A percentile compares a stretch with the other conserved stretches of the same genome.
Evolutionary conservation across 35 echinoderm and acorn worm species (phyloP).

Genomic region (Apostichopus japonicus): DNA sequence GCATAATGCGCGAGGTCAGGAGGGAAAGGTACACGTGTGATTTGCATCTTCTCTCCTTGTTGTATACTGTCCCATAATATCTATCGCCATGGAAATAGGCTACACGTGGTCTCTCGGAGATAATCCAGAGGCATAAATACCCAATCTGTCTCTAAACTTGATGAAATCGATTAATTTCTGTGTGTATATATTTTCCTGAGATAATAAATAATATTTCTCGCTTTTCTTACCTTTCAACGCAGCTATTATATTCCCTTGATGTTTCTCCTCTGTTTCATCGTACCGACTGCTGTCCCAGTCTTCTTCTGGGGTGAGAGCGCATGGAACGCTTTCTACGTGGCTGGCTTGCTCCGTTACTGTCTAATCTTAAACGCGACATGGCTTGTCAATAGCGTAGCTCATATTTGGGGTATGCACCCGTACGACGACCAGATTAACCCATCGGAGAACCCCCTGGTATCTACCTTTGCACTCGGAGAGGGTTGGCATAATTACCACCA

Average conservation of each 20-base stretch:
- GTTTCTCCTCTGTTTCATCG: constrained; percentile 72
- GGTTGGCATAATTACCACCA: constrained; percentile 98
- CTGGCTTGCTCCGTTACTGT: constrained; percentile 74
- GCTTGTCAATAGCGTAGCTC: constrained; percentile 89
- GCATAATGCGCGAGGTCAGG: too few species aligned
- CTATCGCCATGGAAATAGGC: too few species aligned
- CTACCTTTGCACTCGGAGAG: constrained; percentile 72
- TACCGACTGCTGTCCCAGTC: constrained; percentile 63
- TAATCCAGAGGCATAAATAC: too few species aligned
- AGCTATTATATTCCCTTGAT: constrained; percentile 73
- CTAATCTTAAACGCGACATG: constrained; percentile 79
- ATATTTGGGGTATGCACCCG: constrained; percentile 83
- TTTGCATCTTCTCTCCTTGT: too few species aligned
- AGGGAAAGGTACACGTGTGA: too few species aligned
- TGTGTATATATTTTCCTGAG: too few species aligned
- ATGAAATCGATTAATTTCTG: too few species aligned
- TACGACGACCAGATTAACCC: constrained; percentile 88
- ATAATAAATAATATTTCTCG: too few species aligned
- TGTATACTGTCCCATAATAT: too few species aligned
- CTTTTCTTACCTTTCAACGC: constrained; percentile 6
- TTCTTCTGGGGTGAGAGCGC: constrained; percentile 72
- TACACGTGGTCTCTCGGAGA: too few species aligned
- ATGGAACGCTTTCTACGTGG: constrained; percentile 80
- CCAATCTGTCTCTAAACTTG: too few species aligned
- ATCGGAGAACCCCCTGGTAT: constrained; percentile 75